These are phyloP conservation scores for Salvelinus alpinus DNA, from an alignment of 2,113 vertebrate genomes.

Conservation along the genomic window DNA sequence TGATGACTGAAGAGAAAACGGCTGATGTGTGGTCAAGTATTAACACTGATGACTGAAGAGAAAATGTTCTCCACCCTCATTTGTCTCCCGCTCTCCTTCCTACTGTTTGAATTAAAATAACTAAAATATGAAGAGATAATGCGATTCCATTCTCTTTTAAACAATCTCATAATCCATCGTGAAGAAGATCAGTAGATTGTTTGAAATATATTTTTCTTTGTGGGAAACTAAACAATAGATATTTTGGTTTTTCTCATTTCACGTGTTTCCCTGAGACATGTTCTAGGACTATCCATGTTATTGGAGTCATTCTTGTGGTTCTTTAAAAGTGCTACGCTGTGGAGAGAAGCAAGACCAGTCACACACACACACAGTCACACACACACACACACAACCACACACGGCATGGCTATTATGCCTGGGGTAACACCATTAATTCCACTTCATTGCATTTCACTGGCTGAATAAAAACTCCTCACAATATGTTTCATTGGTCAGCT, in stretches of 20 bases:
- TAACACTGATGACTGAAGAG: no score
- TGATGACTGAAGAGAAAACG: no score
- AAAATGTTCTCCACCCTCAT: no score
- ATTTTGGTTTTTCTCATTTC: not conserved
- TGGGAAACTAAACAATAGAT: not conserved
- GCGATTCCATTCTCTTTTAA: no score
- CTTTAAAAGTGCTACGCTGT: not conserved
- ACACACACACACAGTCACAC: slow-evolving; percentile 26
- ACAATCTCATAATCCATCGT: no score
- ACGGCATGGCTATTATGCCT: slow-evolving; percentile 38
- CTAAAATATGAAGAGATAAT: no score
- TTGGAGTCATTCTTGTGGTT: not conserved
- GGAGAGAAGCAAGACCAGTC: not conserved
- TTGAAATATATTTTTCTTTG: no score
- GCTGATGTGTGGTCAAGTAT: no score
- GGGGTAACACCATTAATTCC: slow-evolving; percentile 59
- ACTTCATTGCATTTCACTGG: slow-evolving; percentile 59
- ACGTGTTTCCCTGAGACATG: not conserved
- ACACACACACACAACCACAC: slow-evolving; percentile 36
- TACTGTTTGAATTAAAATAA: no score
- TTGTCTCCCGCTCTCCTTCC: no score
- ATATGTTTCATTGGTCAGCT: slow-evolving; percentile 39
- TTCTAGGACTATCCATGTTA: not conserved
- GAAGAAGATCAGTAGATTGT: no score
- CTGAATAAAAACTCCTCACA: slow-evolving; percentile 54